Evolutionary conservation across 2,797 vertebrate species (phyloP).

Genomic region (Neosilurus hyrtlii): DNA sequence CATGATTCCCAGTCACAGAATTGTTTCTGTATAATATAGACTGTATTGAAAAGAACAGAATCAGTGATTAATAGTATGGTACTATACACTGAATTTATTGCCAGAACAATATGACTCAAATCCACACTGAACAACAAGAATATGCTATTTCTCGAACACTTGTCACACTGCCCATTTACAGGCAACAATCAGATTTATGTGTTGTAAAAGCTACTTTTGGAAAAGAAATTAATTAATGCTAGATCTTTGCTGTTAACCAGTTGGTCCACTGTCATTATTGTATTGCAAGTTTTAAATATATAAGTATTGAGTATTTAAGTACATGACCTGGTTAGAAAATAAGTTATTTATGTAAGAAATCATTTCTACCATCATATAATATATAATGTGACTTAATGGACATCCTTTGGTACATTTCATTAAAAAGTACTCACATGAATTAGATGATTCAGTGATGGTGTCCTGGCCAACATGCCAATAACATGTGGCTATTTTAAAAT

Average conservation of each 20-base stretch:
- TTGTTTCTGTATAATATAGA: not conserved
- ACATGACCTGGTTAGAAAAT: not conserved
- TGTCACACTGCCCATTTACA: not conserved
- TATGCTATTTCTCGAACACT: not conserved
- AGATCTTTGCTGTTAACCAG: not conserved
- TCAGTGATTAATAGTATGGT: not conserved
- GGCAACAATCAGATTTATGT: not conserved
- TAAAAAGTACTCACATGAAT: constrained; percentile 10
- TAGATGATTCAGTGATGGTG: constrained; percentile 6
- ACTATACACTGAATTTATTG: not conserved
- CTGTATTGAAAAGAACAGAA: not conserved
- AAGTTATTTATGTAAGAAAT: not conserved
- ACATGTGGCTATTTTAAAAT: constrained; percentile 17
- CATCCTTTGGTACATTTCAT: not conserved
- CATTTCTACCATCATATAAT: not conserved
- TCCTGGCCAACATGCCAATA: constrained; percentile 21
- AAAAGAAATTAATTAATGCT: not conserved
- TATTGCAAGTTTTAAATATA: not conserved
- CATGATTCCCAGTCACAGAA: too few species aligned
- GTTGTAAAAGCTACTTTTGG: not conserved
- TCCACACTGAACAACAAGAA: not conserved
- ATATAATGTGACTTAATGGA: constrained; percentile 23
- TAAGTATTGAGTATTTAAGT: not conserved
- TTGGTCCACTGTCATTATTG: not conserved
- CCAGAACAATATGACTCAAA: not conserved